Evolutionary conservation across 2,888 invertebrate genomes (phyloP).

Genomic region (Conchocele bisecta): DNA sequence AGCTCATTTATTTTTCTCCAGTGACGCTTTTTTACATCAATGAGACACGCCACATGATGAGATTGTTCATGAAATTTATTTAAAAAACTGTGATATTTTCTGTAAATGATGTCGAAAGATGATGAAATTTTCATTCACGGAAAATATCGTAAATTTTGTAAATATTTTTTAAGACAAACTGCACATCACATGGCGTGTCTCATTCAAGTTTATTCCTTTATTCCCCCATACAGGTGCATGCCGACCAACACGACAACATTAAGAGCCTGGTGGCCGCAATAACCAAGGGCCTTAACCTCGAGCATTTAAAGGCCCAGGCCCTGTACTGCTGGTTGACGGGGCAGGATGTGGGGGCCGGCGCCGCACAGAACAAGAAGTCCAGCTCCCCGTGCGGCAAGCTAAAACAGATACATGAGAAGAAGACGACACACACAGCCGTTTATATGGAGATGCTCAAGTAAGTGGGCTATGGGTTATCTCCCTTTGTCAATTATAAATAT

Average conservation of each 20-base stretch:
- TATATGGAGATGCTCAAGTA: slow-evolving; percentile 73
- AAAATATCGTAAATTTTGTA: too few relatives aligned
- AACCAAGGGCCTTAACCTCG: slow-evolving; percentile 64
- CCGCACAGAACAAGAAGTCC: slow-evolving; percentile 56
- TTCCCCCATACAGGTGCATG: slow-evolving; percentile 71
- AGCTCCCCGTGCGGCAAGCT: slow-evolving; percentile 63
- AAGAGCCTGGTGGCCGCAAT: slow-evolving; percentile 69
- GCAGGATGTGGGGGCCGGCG: slow-evolving; percentile 62
- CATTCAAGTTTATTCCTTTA: too few relatives aligned
- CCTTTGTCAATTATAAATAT: too few relatives aligned
- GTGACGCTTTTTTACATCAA: too few relatives aligned
- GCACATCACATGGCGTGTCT: too few relatives aligned
- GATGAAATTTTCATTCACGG: too few relatives aligned
- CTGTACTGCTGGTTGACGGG: slow-evolving; percentile 72
- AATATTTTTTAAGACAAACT: too few relatives aligned
- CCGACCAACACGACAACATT: slow-evolving; percentile 66
- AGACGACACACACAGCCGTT: slow-evolving; percentile 58
- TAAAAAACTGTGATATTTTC: too few relatives aligned
- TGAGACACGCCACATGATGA: too few relatives aligned
- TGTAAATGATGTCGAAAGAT: too few relatives aligned
- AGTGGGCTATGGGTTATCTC: slow-evolving; percentile 18
- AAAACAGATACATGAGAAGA: slow-evolving; percentile 65
- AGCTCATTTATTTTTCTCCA: too few relatives aligned
- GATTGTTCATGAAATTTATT: not conserved
- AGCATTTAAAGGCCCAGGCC: slow-evolving; percentile 68